Percentiles rank a stretch among this genome's conserved stretches.
phyloP scores from a whole-genome alignment of 2,888 invertebrate species.

The Polydesmus complanatus region DNA sequence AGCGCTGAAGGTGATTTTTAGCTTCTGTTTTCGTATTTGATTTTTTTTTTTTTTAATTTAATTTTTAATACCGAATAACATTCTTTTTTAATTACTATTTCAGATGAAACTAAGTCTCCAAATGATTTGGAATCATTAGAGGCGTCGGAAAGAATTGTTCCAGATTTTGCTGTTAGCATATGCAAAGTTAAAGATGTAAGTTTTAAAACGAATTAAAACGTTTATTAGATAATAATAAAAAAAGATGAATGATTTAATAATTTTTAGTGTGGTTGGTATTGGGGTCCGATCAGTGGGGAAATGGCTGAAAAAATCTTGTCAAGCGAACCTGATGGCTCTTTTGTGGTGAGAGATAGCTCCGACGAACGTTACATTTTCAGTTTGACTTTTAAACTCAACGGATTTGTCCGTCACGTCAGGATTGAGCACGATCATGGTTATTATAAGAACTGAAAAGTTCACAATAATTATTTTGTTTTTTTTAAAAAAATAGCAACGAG shows the following conservation, averaged over 20 bases:
- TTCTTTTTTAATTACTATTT: no score
- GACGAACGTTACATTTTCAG: slow-evolving; percentile 92
- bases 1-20: neutral
- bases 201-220: slow-evolving; percentile 23
- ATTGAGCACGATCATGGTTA: slow-evolving; percentile 90
- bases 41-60: no score
- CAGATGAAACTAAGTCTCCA: no score
- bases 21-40: neutral
- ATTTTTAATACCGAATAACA: no score
- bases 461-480: no score
- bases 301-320: slow-evolving; percentile 80
- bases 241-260: neutral
- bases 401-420: slow-evolving; percentile 73
- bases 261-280: slow-evolving; percentile 79
- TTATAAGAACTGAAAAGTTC: neutral
- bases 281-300: slow-evolving; percentile 85
- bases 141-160: neutral
- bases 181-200: slow-evolving; percentile 87
- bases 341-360: slow-evolving; percentile 83
- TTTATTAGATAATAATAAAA: neutral
- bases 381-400: slow-evolving; percentile 79
- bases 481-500: no score
- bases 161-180: slow-evolving; percentile 76
- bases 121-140: neutral
- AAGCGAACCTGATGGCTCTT: slow-evolving; percentile 84